Conservation (phyloP, 2,113 vertebrate species). For the Artemisiospiza belli region DNA sequence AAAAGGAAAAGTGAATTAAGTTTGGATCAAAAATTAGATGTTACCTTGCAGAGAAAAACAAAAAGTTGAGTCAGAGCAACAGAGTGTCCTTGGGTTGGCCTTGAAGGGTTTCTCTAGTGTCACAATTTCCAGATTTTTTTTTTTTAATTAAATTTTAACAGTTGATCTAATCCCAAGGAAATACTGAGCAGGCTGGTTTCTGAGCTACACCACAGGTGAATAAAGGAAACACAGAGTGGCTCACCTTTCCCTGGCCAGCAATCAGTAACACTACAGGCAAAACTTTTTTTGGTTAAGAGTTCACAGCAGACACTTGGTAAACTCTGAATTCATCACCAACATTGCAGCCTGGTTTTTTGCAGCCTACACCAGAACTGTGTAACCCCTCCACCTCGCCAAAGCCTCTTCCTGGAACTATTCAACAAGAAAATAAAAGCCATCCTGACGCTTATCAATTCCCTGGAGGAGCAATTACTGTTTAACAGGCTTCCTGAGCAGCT, state of each 20-base stretch:
- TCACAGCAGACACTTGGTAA: not conserved
- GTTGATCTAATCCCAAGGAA: not conserved
- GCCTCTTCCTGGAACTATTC: constrained; percentile 1
- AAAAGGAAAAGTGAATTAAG: not conserved
- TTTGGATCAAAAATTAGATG: not conserved
- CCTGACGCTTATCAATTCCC: constrained; percentile 73
- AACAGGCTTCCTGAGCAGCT: constrained; percentile 86
- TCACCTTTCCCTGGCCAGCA: not conserved
- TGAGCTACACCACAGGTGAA: not conserved
- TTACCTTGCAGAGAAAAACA: not conserved
- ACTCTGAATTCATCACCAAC: not conserved
- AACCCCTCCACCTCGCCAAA: not conserved
- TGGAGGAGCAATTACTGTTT: constrained; percentile 86
- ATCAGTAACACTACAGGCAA: not conserved
- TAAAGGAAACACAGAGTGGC: not conserved
- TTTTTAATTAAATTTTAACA: not conserved
- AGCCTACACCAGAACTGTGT: not conserved
- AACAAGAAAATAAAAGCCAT: constrained; percentile 25
- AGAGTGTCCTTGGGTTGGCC: not conserved
- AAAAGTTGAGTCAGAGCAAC: not conserved
- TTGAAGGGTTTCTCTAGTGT: not conserved
- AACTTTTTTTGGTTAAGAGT: not conserved
- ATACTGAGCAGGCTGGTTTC: not conserved
- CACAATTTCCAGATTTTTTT: not conserved
- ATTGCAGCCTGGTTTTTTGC: not conserved